Evolutionary conservation across 2,113 vertebrate species (phyloP).

Genomic region (Psammodynastes pulverulentus): DNA sequence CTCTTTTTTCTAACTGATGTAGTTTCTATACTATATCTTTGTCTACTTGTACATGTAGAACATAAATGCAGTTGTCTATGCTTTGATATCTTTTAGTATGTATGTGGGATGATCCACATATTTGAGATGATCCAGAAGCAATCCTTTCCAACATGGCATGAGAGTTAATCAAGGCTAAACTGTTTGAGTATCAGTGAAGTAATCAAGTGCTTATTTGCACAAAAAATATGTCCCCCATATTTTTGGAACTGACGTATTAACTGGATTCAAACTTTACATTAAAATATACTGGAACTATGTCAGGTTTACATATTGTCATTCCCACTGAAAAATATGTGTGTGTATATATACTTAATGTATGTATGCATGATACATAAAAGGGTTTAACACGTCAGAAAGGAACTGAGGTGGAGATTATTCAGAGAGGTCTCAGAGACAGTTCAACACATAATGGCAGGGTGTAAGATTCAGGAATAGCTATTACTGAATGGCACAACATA

Average conservation of each 20-base stretch:
- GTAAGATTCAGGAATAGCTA: not conserved
- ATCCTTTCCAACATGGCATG: not conserved
- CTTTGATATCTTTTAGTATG: not conserved
- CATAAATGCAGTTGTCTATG: not conserved
- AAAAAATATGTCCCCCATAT: not conserved
- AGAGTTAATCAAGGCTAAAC: not conserved
- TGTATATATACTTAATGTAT: too few species aligned
- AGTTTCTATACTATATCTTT: not conserved
- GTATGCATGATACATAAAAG: not conserved
- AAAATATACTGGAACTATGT: not conserved
- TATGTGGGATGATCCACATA: not conserved
- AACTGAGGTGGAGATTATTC: not conserved
- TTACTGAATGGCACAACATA: not conserved
- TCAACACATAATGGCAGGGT: not conserved
- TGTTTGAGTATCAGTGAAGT: not conserved
- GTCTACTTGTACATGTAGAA: not conserved
- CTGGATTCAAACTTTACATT: not conserved
- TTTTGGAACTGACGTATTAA: not conserved
- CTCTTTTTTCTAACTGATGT: not conserved
- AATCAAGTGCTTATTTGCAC: not conserved
- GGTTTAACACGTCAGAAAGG: not conserved
- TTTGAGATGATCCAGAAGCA: not conserved
- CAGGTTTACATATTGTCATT: too few species aligned
- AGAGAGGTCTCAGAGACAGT: not conserved
- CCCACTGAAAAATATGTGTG: too few species aligned